Percentiles rank a stretch among this genome's conserved stretches.
Evolutionary conservation across 2,797 vertebrate species (phyloP).

Genomic region (Danio tinwini): DNA sequence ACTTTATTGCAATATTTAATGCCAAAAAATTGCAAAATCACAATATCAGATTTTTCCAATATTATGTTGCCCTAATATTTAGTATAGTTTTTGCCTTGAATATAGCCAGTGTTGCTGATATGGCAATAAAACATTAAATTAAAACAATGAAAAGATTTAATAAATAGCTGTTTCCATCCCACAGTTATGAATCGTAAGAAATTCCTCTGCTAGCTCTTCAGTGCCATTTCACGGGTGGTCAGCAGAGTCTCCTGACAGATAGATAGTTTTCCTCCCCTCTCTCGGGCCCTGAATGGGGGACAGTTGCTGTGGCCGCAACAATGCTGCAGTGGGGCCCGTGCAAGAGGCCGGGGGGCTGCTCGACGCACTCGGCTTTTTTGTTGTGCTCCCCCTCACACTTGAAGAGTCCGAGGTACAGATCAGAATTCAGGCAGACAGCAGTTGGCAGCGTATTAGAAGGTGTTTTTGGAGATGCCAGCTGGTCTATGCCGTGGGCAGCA

Average conservation of each 20-base stretch:
- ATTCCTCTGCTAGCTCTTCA: slow-evolving; percentile 48
- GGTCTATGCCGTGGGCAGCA: slow-evolving; percentile 70
- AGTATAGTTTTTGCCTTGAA: too few species aligned
- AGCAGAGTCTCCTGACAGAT: slow-evolving; percentile 51
- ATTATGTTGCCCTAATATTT: too few species aligned
- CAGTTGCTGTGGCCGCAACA: slow-evolving; percentile 55
- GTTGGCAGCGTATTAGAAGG: slow-evolving; percentile 61
- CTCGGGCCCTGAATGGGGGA: slow-evolving; percentile 48
- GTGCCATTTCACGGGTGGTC: slow-evolving; percentile 52
- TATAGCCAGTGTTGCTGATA: too few species aligned
- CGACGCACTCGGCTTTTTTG: slow-evolving; percentile 61
- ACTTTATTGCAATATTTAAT: too few species aligned
- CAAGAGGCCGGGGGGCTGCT: slow-evolving; percentile 56
- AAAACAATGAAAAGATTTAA: too few species aligned
- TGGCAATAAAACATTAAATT: too few species aligned
- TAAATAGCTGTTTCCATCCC: too few species aligned
- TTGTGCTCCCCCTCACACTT: slow-evolving; percentile 59
- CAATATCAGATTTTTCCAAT: too few species aligned
- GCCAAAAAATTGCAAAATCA: too few species aligned
- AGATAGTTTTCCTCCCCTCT: slow-evolving; percentile 55
- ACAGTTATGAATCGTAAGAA: slow-evolving; percentile 28
- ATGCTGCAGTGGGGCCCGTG: slow-evolving; percentile 53
- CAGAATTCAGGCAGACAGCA: slow-evolving; percentile 67
- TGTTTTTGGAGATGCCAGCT: slow-evolving; percentile 70
- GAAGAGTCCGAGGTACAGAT: slow-evolving; percentile 61